Conservation (phyloP, 2,797 vertebrate genomes). For the Cyprinodon diabolis region DNA sequence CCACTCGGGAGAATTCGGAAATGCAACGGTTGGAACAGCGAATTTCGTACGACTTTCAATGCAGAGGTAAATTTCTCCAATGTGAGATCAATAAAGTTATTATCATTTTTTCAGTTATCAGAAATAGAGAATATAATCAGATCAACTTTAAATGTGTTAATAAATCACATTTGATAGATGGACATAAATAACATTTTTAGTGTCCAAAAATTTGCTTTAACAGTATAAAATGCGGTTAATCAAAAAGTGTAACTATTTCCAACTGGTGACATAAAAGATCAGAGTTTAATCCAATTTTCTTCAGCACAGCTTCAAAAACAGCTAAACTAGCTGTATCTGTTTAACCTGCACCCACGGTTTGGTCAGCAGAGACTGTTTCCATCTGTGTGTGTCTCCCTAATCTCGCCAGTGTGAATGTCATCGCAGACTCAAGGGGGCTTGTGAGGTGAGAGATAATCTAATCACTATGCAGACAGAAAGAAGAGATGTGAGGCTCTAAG, state of each 20-base stretch:
- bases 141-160: too few species aligned
- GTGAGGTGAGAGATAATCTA: conserved; percentile 54
- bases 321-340: not conserved
- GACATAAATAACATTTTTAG: too few species aligned
- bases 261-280: not conserved
- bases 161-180: too few species aligned
- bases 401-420: conserved; percentile 42
- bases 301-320: conserved; percentile 10
- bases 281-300: not conserved
- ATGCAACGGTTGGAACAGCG: too few species aligned
- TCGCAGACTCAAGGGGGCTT: conserved; percentile 17
- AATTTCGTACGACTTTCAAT: too few species aligned
- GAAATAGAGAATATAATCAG: too few species aligned
- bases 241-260: not conserved
- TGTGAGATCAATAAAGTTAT: too few species aligned
- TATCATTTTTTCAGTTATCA: too few species aligned
- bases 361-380: conserved; percentile 11
- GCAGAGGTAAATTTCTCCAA: too few species aligned
- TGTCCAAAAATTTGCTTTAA: not conserved
- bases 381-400: conserved; percentile 25
- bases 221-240: not conserved
- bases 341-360: not conserved
- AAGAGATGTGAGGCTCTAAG: conserved; percentile 20
- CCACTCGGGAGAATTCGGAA: too few species aligned
- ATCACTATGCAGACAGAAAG: conserved; percentile 46